Base-by-base conservation (phyloP, 2,113 vertebrate species). In the Eleginops maclovinus region DNA sequence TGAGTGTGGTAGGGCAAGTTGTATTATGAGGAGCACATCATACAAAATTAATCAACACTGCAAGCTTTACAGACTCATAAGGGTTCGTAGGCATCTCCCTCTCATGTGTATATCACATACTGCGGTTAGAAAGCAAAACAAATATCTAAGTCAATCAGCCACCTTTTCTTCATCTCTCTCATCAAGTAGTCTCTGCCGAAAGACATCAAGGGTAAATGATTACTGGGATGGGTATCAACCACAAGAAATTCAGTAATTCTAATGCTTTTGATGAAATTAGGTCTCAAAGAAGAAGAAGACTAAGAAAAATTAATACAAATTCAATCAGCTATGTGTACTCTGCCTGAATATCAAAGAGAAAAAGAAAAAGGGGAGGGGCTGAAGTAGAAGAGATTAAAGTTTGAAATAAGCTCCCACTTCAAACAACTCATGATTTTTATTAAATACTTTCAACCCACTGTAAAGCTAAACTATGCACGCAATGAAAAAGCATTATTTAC, bases 401-500 rank as follows among this genome's bases (percentile, higher is more conserved):
- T 89, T 75, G 72, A 73, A 88, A 83, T 70, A 72, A 84, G 72
- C 69, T 56, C 54, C 58, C 63, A 87, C 89, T 91, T 92, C 88
- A 93, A 91, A 93, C 78, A 77, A 41, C 41, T 71, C 11, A 5
- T 54, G 61, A 86, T 91, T 92, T 91, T 87, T 63, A 91, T 87
- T 81, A 89, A 90, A 88, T 75, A 53, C 77, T 86, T 93, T 88
- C 82, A 86, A 86, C 77, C 82, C 77, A 83, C 50, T 66, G 83
- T 66, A 65, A 75, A 75, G 66, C 19, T 50, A 36, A 72, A 77
- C 63, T 53, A 78, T 22, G 76, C 47, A 69, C 3, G 21, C 70
- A 81, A 91, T 94, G 88, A 94, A 92, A 93, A 89, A 64, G 89
- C 90, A 92, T 93, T 90, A 94, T 94, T 94, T 91, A 93, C 90